Percentiles rank a stretch among this genome's conserved stretches.
Evolutionary conservation across 2,113 vertebrate genomes (phyloP).

Genomic region (Tringa solitaria): DNA sequence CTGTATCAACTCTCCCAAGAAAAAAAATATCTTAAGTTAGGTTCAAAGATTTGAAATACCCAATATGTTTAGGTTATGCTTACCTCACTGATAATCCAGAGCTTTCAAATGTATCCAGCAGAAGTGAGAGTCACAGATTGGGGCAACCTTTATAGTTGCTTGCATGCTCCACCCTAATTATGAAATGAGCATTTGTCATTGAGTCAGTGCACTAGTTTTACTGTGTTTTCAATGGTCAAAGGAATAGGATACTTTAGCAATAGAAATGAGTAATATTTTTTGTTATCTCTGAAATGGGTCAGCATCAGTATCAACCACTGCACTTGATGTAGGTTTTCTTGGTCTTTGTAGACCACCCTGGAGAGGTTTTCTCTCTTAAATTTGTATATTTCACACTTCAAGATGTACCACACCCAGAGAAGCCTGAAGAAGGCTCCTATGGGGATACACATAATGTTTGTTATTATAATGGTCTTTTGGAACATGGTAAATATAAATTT

Average conservation of each 20-base stretch:
- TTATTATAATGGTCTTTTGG: background rate
- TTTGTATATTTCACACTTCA: background rate
- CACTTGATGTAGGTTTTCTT: background rate
- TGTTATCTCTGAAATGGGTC: background rate
- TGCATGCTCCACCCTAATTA: slow-evolving; percentile 56
- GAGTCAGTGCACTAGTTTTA: slow-evolving; percentile 29
- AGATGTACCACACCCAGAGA: background rate
- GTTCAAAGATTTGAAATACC: background rate
- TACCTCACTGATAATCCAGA: slow-evolving; percentile 19
- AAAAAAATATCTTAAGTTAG: background rate
- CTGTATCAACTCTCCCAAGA: background rate
- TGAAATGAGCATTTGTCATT: slow-evolving; percentile 45
- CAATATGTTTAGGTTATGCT: background rate
- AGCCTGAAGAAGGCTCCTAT: background rate
- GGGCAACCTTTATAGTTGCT: slow-evolving; percentile 55
- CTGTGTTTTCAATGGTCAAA: background rate
- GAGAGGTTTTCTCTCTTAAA: background rate
- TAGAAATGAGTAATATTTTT: background rate
- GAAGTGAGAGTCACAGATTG: background rate
- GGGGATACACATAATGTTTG: background rate
- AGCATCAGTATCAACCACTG: background rate
- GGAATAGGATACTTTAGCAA: background rate
- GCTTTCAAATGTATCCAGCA: background rate
- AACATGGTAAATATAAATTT: background rate
- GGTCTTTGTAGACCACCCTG: background rate